Evolutionary conservation across 2,113 vertebrate species (phyloP).

Genomic region (Apeltes quadracus): DNA sequence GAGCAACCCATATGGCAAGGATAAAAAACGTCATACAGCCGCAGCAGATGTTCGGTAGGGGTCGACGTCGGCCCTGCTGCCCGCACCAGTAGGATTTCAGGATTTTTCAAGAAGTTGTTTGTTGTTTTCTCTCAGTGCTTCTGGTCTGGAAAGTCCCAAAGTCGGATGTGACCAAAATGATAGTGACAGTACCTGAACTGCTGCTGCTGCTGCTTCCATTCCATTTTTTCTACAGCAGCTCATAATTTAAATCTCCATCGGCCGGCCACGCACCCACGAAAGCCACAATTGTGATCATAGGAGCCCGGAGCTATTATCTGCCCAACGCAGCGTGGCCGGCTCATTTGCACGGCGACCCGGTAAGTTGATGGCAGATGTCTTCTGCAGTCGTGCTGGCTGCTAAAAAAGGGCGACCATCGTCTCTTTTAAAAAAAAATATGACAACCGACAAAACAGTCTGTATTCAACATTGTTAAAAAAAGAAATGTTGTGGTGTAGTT

Average conservation of each 20-base stretch:
- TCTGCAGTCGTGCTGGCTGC: background rate
- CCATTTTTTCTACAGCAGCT: background rate
- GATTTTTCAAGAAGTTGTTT: too few relatives aligned
- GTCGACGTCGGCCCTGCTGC: background rate
- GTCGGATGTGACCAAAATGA: background rate
- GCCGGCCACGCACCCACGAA: background rate
- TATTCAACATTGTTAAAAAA: background rate
- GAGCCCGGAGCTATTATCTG: conserved; percentile 49
- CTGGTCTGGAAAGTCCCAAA: background rate
- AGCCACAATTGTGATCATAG: conserved; percentile 36
- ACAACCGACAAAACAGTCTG: background rate
- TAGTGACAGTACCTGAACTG: background rate
- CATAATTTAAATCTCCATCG: conserved; percentile 25
- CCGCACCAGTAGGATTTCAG: background rate
- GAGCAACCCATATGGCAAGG: background rate
- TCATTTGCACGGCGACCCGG: conserved; percentile 36
- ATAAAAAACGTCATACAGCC: background rate
- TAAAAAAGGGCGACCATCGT: background rate
- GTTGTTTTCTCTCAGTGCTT: background rate
- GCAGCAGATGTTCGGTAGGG: conserved; percentile 5
- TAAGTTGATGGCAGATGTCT: conserved; percentile 51
- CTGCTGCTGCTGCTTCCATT: background rate
- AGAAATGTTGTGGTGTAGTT: background rate
- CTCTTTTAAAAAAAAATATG: background rate
- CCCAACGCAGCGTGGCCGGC: conserved; percentile 32